phyloP scores from a whole-genome alignment of 2,113 vertebrate species.

The Suncus etruscus region DNA sequence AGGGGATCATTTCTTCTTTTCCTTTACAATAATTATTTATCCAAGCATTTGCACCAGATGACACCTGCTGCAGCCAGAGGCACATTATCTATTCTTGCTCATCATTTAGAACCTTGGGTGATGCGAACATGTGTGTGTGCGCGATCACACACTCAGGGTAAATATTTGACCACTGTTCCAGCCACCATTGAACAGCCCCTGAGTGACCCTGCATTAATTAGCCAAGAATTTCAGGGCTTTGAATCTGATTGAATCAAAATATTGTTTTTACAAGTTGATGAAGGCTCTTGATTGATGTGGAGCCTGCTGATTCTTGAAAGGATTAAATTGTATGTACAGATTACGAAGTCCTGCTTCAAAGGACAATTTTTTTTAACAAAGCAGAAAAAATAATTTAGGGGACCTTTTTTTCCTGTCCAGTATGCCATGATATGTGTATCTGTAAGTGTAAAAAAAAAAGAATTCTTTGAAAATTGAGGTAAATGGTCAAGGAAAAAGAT shows the following conservation, averaged over 20 bases:
- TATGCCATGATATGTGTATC: slow-evolving; percentile 16
- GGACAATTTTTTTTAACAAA: slow-evolving; percentile 85
- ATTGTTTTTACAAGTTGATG: slow-evolving; percentile 99
- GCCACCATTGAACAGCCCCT: slow-evolving; percentile 81
- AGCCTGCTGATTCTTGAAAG: slow-evolving; percentile 95
- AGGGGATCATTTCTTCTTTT: slow-evolving; percentile 63
- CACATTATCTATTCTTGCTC: slow-evolving; percentile 85
- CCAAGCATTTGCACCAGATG: slow-evolving; percentile 79
- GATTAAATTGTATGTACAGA: slow-evolving; percentile 99
- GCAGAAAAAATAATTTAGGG: slow-evolving; percentile 53
- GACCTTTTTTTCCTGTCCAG: slow-evolving; percentile 69
- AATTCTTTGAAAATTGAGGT: slow-evolving; percentile 44
- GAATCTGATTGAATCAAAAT: slow-evolving; percentile 97
- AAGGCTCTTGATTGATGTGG: slow-evolving; percentile 98
- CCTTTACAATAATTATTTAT: slow-evolving; percentile 83
- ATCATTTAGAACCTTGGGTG: slow-evolving; percentile 80
- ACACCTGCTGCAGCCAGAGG: slow-evolving; percentile 78
- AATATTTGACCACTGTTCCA: slow-evolving; percentile 90
- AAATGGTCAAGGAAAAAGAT: slow-evolving; percentile 41
- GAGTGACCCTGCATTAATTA: slow-evolving; percentile 93
- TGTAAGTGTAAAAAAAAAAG: neutral
- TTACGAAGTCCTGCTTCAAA: slow-evolving; percentile 89
- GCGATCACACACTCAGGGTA: slow-evolving; percentile 82
- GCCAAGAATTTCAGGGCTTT: slow-evolving; percentile 88
- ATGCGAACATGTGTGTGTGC: slow-evolving; percentile 74